Conservation (phyloP, 2,888 invertebrate species). For the Protula sp. region DNA sequence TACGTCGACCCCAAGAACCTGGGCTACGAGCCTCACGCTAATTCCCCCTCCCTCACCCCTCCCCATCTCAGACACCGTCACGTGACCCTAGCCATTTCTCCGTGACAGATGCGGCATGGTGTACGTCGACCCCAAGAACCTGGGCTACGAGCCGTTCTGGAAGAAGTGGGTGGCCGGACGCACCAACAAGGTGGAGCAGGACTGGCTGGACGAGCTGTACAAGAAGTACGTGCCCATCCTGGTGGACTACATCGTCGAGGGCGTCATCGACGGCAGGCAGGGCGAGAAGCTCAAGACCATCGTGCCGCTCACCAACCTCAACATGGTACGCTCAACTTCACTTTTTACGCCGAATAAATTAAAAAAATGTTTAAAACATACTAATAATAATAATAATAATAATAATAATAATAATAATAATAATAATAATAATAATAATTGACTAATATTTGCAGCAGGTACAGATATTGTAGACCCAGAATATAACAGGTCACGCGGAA, state of each 20-base stretch:
- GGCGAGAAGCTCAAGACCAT: conserved; percentile 70
- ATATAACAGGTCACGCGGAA: no score
- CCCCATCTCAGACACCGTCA: no score
- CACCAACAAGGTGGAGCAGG: conserved; percentile 31
- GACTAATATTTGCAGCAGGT: no score
- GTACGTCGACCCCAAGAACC: conserved; percentile 84
- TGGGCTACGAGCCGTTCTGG: conserved; percentile 83
- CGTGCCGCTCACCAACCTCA: conserved; percentile 77
- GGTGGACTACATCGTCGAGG: conserved; percentile 69
- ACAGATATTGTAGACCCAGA: no score
- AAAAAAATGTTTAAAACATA: no score
- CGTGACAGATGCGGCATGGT: conserved; percentile 89
- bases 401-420: neutral
- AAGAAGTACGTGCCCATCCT: conserved; percentile 70
- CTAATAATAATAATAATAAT: no score
- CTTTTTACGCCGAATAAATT: no score
- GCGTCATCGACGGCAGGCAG: conserved; percentile 64
- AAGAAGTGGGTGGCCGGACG: conserved; percentile 65
- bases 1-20: no score
- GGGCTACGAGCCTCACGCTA: no score
- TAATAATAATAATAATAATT: neutral
- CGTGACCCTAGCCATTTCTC: no score
- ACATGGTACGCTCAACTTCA: no score
- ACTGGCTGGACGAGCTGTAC: conserved; percentile 58
- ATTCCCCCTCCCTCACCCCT: no score